Evolutionary conservation across 1,140 invertebrate species (phyloP).

Genomic region (Ganaspis sp.): DNA sequence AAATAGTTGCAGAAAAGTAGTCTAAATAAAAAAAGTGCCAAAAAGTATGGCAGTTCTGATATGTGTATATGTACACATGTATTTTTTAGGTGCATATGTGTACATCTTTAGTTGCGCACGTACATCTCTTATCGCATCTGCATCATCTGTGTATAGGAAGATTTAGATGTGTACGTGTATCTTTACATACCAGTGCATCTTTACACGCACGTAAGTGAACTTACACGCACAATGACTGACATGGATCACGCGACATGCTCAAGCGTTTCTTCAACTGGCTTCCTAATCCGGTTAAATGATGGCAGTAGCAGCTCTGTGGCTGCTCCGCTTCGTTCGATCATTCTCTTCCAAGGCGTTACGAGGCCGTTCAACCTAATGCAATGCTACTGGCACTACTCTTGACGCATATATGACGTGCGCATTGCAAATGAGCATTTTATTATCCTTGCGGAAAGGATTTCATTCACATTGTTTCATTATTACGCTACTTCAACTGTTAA

Average conservation of each 20-base stretch:
- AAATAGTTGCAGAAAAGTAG: too few relatives aligned
- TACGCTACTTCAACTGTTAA: not conserved
- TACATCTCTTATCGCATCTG: too few relatives aligned
- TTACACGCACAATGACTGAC: constrained; percentile 44
- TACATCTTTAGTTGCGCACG: too few relatives aligned
- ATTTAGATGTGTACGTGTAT: too few relatives aligned
- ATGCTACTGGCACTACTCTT: constrained; percentile 28
- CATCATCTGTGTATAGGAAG: too few relatives aligned
- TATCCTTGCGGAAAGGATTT: not conserved
- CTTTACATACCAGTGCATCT: too few relatives aligned
- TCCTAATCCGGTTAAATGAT: constrained; percentile 70
- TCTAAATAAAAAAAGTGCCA: too few relatives aligned
- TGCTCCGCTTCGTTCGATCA: constrained; percentile 59
- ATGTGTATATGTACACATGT: too few relatives aligned
- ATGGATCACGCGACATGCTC: constrained; percentile 50
- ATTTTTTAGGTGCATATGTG: too few relatives aligned
- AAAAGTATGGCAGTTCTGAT: too few relatives aligned
- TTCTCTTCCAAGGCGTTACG: constrained; percentile 61
- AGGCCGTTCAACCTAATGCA: constrained; percentile 67
- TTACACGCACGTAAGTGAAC: not conserved
- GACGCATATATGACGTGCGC: not conserved
- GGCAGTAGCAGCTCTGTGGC: constrained; percentile 58
- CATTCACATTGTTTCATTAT: not conserved
- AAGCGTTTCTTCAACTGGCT: constrained; percentile 61
- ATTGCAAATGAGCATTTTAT: not conserved